Evolutionary conservation across 2,113 vertebrate genomes (phyloP).

Genomic region (Anser cygnoides): DNA sequence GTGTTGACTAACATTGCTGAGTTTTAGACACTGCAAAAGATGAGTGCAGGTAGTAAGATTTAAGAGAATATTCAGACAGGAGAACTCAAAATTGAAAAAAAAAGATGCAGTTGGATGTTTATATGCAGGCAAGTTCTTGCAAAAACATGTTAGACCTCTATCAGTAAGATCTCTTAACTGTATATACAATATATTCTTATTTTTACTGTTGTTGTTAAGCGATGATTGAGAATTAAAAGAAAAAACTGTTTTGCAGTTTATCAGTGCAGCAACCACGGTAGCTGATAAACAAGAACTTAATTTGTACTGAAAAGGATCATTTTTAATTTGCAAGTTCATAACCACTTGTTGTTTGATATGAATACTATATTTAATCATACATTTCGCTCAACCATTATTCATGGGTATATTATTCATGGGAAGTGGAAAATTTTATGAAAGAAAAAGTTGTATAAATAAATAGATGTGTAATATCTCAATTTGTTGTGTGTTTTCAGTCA

Average conservation of each 20-base stretch:
- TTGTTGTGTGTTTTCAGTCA: neutral
- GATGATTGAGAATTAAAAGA: neutral
- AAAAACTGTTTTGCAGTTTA: neutral
- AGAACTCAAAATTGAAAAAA: neutral
- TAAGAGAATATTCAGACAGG: neutral
- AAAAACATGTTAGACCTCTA: neutral
- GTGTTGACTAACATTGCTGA: neutral
- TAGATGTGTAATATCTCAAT: neutral
- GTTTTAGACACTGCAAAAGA: neutral
- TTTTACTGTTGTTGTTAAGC: neutral
- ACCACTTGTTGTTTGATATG: neutral
- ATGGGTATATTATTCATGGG: neutral
- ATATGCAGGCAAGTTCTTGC: neutral
- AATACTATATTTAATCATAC: neutral
- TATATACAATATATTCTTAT: neutral
- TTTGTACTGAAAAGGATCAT: neutral
- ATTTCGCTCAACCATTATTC: neutral
- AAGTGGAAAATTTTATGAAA: neutral
- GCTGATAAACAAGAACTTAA: neutral
- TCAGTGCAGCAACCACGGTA: neutral
- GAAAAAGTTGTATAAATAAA: neutral
- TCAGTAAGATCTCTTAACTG: neutral
- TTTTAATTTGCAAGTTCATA: neutral
- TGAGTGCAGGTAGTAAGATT: neutral
- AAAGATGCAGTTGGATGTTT: neutral